Evolutionary conservation across 2,888 invertebrate genomes (phyloP), one percentile per base, ranked within the genome.

Genomic region (Hetaerina titia): DNA sequence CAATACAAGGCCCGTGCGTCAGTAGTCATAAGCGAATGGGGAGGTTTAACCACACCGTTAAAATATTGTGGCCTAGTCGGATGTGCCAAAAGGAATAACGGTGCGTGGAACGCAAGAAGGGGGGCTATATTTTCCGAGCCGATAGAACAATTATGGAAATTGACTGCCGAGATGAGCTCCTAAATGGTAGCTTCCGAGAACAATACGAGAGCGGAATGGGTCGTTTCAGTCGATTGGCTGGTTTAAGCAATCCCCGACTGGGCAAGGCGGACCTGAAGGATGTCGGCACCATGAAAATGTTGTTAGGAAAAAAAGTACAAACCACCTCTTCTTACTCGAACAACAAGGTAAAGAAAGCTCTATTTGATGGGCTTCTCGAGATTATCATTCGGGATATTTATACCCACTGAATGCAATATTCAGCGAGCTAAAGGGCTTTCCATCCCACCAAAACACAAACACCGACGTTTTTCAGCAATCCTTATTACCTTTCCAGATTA

Each of bases 111-210:
- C 22, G 19, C 9, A n/a, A 25, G 81, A 31, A 31, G 31, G 15
- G 81, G 11, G 15, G 81, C 81, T 25, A 81, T 81, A 81, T 81
- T 81, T 81, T 81, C 81, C 81, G 25, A 81, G 81, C 31, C 81
- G 31, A 81, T 81, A 81, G 81, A 81, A 81, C 81, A 81, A 81
- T 81, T 81, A 81, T 81, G 81, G 81, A 81, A 81, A 81, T 81
- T 81, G 81, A 81, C 81, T 81, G 4, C 81, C 6, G 81, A 15
- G 81, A 81, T 81, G 81, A 81, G 81, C 81, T 81, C 81, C 81
- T 81, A 81, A 81, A 31, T 81, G 81, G 81, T 15, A 31, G 81
- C 81, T 81, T 81, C 81, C 81, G 81, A 25, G 81, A 81, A 81
- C 81, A 81, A 81, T 81, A 81, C 81, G 81, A 81, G 81, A 22